Evolutionary conservation across 2,888 invertebrate genomes (phyloP).

Genomic region (Drosophila ochracea): DNA sequence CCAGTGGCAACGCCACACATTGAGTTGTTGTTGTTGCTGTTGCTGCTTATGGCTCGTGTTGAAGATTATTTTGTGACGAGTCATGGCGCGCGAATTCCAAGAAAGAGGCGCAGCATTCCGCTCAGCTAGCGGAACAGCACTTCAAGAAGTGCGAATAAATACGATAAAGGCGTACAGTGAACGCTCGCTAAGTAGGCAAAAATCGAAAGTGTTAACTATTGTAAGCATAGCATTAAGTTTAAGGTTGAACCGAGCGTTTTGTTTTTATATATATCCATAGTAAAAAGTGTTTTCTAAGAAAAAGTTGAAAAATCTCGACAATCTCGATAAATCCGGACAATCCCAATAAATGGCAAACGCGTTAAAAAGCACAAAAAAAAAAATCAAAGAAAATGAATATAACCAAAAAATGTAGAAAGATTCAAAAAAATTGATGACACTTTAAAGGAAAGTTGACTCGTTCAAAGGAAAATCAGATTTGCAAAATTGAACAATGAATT

Average conservation of each 20-base stretch:
- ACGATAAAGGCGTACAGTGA: constrained; percentile 12
- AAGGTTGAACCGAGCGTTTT: neutral
- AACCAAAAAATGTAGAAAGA: no score
- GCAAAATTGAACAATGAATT: neutral
- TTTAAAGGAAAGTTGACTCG: neutral
- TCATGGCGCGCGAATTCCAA: constrained; percentile 73
- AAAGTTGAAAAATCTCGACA: neutral
- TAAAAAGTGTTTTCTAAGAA: neutral
- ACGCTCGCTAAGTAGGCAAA: neutral
- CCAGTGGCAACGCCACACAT: constrained; percentile 13
- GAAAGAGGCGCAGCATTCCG: constrained; percentile 75
- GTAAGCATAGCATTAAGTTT: neutral
- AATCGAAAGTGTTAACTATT: neutral
- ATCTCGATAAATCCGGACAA: no score
- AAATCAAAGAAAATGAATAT: no score
- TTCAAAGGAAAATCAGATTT: neutral
- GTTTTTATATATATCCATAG: neutral
- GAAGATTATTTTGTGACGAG: constrained; percentile 66
- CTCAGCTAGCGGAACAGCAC: constrained; percentile 44
- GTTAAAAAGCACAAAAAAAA: no score
- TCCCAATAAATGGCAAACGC: no score
- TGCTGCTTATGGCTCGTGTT: constrained; percentile 20
- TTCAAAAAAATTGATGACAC: no score
- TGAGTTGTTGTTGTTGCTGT: constrained; percentile 1
- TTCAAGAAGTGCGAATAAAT: constrained; percentile 66